These are phyloP conservation scores for Dastarcus helophoroides DNA, from an alignment of 2,888 invertebrate genomes.

Conservation along the genomic window DNA sequence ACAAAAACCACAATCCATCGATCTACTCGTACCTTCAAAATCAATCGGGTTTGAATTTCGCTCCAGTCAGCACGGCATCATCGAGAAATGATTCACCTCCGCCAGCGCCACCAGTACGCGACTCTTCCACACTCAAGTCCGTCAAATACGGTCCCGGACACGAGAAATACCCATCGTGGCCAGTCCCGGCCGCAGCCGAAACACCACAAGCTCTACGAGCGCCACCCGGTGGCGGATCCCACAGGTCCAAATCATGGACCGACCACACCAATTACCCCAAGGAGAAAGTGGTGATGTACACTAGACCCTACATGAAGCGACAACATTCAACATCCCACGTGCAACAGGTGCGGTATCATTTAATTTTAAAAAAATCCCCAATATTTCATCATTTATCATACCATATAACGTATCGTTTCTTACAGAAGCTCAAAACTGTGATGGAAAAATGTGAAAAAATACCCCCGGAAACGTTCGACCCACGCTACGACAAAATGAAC, in stretches of 20 bases:
- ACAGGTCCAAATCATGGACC: slow-evolving; percentile 59
- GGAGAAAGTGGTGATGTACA: slow-evolving; percentile 51
- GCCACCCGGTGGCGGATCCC: slow-evolving; percentile 43
- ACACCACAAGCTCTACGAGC: slow-evolving; percentile 37
- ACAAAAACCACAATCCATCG: slow-evolving; percentile 17
- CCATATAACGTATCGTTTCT: slow-evolving; percentile 14
- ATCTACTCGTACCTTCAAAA: slow-evolving; percentile 29
- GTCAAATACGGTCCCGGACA: slow-evolving; percentile 58
- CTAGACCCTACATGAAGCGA: slow-evolving; percentile 52
- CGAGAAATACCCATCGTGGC: slow-evolving; percentile 67
- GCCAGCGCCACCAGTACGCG: slow-evolving; percentile 51
- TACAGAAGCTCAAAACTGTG: slow-evolving; percentile 53
- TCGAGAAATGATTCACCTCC: slow-evolving; percentile 42
- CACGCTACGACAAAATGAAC: slow-evolving; percentile 36
- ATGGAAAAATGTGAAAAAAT: slow-evolving; percentile 58
- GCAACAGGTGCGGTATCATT: slow-evolving; percentile 41
- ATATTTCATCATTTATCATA: too few species aligned
- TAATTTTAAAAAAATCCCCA: background rate
- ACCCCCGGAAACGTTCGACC: slow-evolving; percentile 45
- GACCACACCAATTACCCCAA: slow-evolving; percentile 60
- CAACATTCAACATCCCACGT: slow-evolving; percentile 45
- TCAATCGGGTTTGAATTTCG: slow-evolving; percentile 26
- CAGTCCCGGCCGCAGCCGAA: slow-evolving; percentile 49
- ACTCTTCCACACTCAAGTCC: slow-evolving; percentile 54
- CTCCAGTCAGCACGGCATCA: slow-evolving; percentile 18